A percentile compares a stretch with the other conserved stretches of the same genome.
phyloP scores from a whole-genome alignment of 2,888 invertebrate genomes.

The Scaeva pyrastri region DNA sequence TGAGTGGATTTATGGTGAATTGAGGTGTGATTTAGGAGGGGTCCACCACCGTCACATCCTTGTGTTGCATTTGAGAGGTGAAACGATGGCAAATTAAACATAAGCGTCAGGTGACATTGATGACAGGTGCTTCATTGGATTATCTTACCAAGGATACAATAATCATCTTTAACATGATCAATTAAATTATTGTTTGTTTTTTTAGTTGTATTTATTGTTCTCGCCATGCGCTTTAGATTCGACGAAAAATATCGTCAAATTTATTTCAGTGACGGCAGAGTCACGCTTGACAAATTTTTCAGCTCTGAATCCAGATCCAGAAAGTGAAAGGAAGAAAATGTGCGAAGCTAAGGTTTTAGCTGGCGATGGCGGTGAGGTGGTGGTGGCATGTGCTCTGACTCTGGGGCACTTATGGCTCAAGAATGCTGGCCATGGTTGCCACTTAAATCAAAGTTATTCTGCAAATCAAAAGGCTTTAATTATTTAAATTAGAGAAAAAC shows the following conservation, averaged over 20 bases:
- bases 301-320: constrained; percentile 37
- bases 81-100: not conserved
- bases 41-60: not conserved
- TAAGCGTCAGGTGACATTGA: not conserved
- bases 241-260: constrained; percentile 1
- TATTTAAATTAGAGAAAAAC: too few relatives aligned
- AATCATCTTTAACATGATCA: not conserved
- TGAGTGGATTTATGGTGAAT: constrained; percentile 70
- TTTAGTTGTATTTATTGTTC: not conserved
- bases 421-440: constrained; percentile 16
- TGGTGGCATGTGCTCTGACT: not conserved
- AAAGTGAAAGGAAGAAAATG: constrained; percentile 74
- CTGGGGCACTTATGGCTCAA: constrained; percentile 36
- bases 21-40: constrained; percentile 58
- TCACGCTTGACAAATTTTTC: constrained; percentile 56
- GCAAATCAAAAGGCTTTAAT: too few relatives aligned
- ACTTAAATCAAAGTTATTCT: not conserved
- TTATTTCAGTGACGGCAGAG: constrained; percentile 32
- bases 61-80: not conserved
- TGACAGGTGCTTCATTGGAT: constrained; percentile 18
- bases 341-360: constrained; percentile 15
- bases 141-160: constrained; percentile 14
- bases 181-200: not conserved
- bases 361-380: constrained; percentile 8
- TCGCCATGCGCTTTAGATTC: not conserved